Percentiles rank a stretch among this genome's conserved stretches.
These are phyloP conservation scores for Danio aesculapii DNA, from an alignment of 2,797 vertebrate species.

Conservation along the genomic window DNA sequence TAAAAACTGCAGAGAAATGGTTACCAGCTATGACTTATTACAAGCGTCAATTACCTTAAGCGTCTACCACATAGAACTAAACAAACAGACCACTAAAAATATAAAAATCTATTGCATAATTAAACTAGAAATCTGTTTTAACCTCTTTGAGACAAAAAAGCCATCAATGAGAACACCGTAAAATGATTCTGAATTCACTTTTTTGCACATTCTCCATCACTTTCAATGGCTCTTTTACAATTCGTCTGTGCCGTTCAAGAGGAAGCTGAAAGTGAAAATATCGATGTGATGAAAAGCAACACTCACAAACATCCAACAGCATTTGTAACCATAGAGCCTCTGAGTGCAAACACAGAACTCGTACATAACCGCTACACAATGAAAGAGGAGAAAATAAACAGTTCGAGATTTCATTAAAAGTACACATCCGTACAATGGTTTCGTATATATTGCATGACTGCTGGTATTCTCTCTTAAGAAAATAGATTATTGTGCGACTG, in stretches of 20 bases:
- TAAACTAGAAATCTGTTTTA: slow-evolving; percentile 55
- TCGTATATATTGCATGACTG: slow-evolving; percentile 65
- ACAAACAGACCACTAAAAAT: slow-evolving; percentile 47
- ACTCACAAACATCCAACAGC: slow-evolving; percentile 22
- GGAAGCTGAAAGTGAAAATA: slow-evolving; percentile 44
- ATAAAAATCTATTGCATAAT: slow-evolving; percentile 62
- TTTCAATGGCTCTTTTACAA: slow-evolving; percentile 48
- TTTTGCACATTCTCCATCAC: slow-evolving; percentile 47
- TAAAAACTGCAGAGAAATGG: slow-evolving; percentile 48
- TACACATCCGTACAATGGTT: slow-evolving; percentile 60
- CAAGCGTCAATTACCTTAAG: slow-evolving; percentile 50
- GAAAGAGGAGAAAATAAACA: slow-evolving; percentile 39
- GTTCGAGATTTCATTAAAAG: slow-evolving; percentile 57
- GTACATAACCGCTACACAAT: slow-evolving; percentile 38
- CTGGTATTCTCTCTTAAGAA: slow-evolving; percentile 65
- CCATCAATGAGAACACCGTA: slow-evolving; percentile 34
- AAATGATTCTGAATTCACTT: slow-evolving; percentile 52
- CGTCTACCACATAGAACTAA: slow-evolving; percentile 42
- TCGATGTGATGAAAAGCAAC: slow-evolving; percentile 35
- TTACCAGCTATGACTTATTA: slow-evolving; percentile 39
- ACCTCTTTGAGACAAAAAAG: slow-evolving; percentile 47
- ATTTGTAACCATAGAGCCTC: slow-evolving; percentile 25
- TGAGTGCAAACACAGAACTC: slow-evolving; percentile 33
- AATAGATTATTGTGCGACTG: slow-evolving; percentile 69
- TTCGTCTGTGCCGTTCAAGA: slow-evolving; percentile 31